phyloP scores from a whole-genome alignment of 2,797 vertebrate genomes.

The Sternotherus odoratus region DNA sequence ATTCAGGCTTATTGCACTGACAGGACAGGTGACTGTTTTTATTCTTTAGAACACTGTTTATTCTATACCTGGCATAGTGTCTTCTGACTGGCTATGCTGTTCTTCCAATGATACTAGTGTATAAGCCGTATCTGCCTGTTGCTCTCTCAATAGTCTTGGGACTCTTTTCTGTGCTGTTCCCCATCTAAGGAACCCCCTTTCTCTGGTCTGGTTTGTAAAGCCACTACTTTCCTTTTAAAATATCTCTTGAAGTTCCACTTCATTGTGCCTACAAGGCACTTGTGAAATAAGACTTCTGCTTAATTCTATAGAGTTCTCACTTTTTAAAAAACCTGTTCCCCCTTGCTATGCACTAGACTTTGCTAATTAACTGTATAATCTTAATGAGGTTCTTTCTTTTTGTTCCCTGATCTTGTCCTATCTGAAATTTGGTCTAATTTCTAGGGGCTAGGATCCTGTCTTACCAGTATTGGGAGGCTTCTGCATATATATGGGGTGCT shows the following conservation, averaged over 20 bases:
- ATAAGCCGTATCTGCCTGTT: background rate
- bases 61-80: background rate
- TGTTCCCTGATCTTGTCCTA: background rate
- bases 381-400: background rate
- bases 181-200: background rate
- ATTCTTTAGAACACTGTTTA: background rate
- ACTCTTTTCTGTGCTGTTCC: background rate
- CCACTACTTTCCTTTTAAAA: background rate
- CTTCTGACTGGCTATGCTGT: background rate
- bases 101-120: background rate
- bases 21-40: slow-evolving; percentile 9
- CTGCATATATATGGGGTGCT: background rate
- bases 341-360: background rate
- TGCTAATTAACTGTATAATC: background rate
- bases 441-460: background rate
- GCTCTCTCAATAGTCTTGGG: background rate
- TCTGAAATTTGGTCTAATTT: background rate
- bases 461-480: background rate
- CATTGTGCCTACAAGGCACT: background rate
- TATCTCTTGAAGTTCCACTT: background rate
- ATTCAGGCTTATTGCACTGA: slow-evolving; percentile 39
- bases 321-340: background rate
- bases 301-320: background rate
- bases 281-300: background rate
- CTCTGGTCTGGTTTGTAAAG: background rate